Base-by-base conservation (phyloP, 1,140 invertebrate species). In the Pseudomyrmex concolor region DNA sequence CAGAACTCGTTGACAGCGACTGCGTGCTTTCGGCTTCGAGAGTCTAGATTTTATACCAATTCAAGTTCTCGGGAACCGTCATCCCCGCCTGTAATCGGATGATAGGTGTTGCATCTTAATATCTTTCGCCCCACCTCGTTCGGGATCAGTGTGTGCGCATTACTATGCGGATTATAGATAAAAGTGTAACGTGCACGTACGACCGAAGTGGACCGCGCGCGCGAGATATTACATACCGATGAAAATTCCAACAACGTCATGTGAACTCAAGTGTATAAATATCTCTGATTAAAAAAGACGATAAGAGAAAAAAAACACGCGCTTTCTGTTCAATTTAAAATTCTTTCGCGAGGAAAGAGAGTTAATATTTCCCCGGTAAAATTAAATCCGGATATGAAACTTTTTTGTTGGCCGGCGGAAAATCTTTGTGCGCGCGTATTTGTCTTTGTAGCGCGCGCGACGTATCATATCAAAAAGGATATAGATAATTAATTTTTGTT, bases 21-120 rank as follows among this genome's bases (percentile, higher is more conserved):
- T 91, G 85, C 73, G 66, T 73, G 71, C 54, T 84, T 62, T 19
- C 74, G 57, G 34, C 64, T 84, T 77, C 70, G 70, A 12, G 43
- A 64, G 51, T 84, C 50, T 67, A 57, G 78, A 87, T 82, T 93
- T 93, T 92, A 93, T 92, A 92, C 84, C 76, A 22, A 76, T 84
- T 34, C 34, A 34, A 34, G 34, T 34, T 34, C 34, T 34, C 67
- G 19, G 63, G 15, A 54, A 64, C 81, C 45, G 48, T 77, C 34
- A 34, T 7, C 84, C 85, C 86, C 90, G 59, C 84, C 83, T 82
- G 34, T 34, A 34, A 34, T 34, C 34, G 5, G 34, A 34, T 86
- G n/a, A 12, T 3, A 59, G 22, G 57, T 85, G 78, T 87, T 86
- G 55, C 70, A 43, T 80, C 25, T 50, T 51, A 12, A 34, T 17